phyloP scores from a whole-genome alignment of 2,113 vertebrate genomes.

The Carlito syrichta region DNA sequence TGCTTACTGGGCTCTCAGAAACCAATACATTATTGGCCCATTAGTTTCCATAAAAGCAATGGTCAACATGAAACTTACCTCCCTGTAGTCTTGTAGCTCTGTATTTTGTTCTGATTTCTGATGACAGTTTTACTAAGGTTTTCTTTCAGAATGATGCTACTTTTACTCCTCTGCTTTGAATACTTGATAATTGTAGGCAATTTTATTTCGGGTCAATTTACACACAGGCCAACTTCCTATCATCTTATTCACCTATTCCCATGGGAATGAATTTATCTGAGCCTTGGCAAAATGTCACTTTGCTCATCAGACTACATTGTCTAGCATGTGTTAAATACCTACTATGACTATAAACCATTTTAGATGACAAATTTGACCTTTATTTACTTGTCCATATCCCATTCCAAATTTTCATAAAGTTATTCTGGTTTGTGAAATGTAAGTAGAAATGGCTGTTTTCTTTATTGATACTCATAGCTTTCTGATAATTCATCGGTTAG shows the following conservation, averaged over 20 bases:
- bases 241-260: background rate
- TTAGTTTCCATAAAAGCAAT: conserved; percentile 29
- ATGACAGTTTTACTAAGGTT: background rate
- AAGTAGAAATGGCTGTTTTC: background rate
- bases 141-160: background rate
- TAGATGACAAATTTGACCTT: background rate
- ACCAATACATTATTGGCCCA: background rate
- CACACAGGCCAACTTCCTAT: background rate
- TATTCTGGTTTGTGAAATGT: background rate
- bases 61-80: background rate
- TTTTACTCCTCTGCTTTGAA: background rate
- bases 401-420: background rate
- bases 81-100: background rate
- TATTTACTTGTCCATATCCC: background rate
- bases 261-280: background rate
- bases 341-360: background rate
- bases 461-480: background rate
- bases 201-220: background rate
- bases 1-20: conserved; percentile 8
- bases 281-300: background rate
- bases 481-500: background rate
- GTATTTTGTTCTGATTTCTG: background rate
- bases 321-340: background rate
- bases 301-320: background rate
- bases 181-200: background rate